Evolutionary conservation across 2,888 invertebrate genomes (phyloP).

Genomic region (Lobophora halterata): DNA sequence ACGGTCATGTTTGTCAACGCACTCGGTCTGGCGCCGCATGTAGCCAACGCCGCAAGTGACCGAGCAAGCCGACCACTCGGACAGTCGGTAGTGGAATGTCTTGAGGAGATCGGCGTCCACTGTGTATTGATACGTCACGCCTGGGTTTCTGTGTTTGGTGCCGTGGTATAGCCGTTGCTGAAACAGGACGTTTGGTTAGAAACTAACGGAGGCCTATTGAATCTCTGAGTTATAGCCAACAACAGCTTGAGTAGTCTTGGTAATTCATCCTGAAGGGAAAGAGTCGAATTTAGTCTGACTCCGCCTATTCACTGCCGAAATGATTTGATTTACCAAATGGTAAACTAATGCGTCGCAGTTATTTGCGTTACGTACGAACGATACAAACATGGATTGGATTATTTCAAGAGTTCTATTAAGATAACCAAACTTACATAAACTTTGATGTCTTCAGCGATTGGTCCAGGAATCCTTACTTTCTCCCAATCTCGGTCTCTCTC

Average conservation of each 20-base stretch:
- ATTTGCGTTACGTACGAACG: too few relatives aligned
- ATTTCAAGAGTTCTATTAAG: background rate
- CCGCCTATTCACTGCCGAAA: too few relatives aligned
- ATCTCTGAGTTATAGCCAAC: too few relatives aligned
- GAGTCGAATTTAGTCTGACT: too few relatives aligned
- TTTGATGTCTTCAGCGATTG: constrained; percentile 89
- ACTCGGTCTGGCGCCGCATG: constrained; percentile 73
- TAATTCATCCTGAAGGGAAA: too few relatives aligned
- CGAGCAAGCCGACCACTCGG: constrained; percentile 91
- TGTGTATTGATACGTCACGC: constrained; percentile 92
- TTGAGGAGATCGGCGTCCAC: constrained; percentile 73
- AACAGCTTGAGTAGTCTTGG: too few relatives aligned
- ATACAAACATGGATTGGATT: too few relatives aligned
- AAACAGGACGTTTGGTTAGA: too few relatives aligned
- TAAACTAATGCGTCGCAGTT: too few relatives aligned
- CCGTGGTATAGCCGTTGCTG: constrained; percentile 86
- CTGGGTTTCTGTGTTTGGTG: constrained; percentile 85
- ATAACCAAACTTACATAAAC: constrained; percentile 85
- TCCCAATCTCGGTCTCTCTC: constrained; percentile 89
- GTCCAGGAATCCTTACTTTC: constrained; percentile 90
- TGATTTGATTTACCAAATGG: too few relatives aligned
- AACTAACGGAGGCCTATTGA: background rate
- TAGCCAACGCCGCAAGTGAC: constrained; percentile 89
- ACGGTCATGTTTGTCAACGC: constrained; percentile 63
- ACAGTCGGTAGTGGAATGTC: constrained; percentile 83